Conservation (phyloP, 2,797 vertebrate genomes). For the Lates japonicus region DNA sequence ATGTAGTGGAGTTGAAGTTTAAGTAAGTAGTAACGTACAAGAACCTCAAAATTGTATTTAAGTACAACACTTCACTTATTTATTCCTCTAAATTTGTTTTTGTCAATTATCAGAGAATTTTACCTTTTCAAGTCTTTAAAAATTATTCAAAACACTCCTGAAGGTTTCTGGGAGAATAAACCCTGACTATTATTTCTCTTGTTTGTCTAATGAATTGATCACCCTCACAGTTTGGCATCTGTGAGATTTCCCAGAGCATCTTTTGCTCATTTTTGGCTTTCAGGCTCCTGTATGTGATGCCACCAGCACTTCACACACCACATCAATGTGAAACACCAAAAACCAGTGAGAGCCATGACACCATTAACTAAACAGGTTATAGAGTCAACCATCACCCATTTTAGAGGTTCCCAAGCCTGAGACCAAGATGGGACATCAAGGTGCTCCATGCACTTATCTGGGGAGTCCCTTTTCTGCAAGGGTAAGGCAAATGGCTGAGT, state of each 20-base stretch:
- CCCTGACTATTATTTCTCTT: neutral
- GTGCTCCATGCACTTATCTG: constrained; percentile 83
- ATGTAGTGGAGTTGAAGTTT: neutral
- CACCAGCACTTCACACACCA: constrained; percentile 1
- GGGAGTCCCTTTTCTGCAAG: constrained; percentile 83
- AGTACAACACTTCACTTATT: neutral
- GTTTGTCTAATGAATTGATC: neutral
- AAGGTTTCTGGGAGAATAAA: neutral
- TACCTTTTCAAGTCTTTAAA: neutral
- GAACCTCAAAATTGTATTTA: neutral
- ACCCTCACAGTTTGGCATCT: neutral
- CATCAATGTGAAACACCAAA: constrained; percentile 16
- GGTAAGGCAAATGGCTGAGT: constrained; percentile 84
- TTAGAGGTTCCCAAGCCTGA: constrained; percentile 56
- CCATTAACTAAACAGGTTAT: constrained; percentile 61
- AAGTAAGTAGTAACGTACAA: neutral
- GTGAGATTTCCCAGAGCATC: neutral
- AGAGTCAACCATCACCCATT: constrained; percentile 56
- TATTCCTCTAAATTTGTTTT: neutral
- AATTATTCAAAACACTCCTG: neutral
- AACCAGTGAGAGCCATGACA: constrained; percentile 19
- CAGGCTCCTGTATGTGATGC: neutral
- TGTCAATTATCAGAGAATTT: neutral
- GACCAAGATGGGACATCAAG: constrained; percentile 77
- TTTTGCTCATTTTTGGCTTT: neutral